Conservation (phyloP, 2,888 invertebrate genomes). For the Lordiphosa fenestrarum region DNA sequence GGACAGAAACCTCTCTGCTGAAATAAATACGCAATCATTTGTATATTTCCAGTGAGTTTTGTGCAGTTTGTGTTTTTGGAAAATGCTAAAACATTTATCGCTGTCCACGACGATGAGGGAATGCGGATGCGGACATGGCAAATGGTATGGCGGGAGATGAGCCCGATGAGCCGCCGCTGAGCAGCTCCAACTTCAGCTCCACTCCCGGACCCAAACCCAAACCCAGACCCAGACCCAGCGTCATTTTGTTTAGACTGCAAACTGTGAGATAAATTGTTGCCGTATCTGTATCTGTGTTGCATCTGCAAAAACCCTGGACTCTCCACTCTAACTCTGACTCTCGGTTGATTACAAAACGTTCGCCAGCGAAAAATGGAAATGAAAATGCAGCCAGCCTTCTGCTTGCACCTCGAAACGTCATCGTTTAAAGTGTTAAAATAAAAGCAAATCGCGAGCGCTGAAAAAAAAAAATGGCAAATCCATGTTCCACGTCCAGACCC, state of each 20-base stretch:
- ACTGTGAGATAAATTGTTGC: conserved; percentile 71
- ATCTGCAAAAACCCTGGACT: conserved; percentile 39
- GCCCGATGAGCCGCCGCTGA: conserved; percentile 67
- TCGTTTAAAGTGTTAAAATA: conserved; percentile 73
- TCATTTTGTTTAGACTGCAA: conserved; percentile 76
- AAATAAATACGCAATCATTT: conserved; percentile 76
- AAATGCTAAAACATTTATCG: conserved; percentile 73
- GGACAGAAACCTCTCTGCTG: conserved; percentile 21
- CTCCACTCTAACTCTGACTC: conserved; percentile 22
- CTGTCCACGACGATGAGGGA: conserved; percentile 41
- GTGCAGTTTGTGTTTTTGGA: conserved; percentile 69
- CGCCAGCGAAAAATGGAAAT: conserved; percentile 70
- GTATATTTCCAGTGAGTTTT: conserved; percentile 66
- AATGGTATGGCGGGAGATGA: conserved; percentile 68
- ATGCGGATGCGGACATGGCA: conserved; percentile 70
- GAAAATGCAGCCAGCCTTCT: conserved; percentile 59
- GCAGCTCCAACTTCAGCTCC: conserved; percentile 18
- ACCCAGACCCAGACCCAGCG: conserved; percentile 38
- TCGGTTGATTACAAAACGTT: conserved; percentile 64
- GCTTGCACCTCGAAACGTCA: conserved; percentile 46
- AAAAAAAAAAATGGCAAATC: conserved; percentile 24
- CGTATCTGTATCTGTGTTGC: conserved; percentile 66
- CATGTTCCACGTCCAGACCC: conserved; percentile 28
- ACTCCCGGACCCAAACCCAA: conserved; percentile 27
- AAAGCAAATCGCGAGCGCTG: conserved; percentile 45